Evolutionary conservation across 2,888 invertebrate genomes (phyloP), one percentile per base, ranked within the genome.

Genomic region (Harmothoe impar): DNA sequence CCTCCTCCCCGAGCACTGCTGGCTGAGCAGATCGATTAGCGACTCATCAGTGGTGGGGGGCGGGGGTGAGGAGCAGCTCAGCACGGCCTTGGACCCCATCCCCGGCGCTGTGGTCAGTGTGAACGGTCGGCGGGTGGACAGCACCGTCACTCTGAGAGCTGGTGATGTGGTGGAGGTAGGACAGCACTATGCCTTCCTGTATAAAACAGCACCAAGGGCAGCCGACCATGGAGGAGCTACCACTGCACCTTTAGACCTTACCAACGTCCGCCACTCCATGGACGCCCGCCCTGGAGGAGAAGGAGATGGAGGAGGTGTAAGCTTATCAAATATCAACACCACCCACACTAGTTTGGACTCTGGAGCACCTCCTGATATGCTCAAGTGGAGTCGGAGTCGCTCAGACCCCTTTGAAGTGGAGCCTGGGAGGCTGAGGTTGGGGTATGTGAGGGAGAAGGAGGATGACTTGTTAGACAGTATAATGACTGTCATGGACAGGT

Each of bases 101-200:
- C 88, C 93, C 31, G 91, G 93, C 15, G 93, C 93, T 15, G 91
- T 92, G n/a, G 93, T 94, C 17, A 81, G 91, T 1, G 92, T 95
- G 5, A 95, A 95, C 89, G 94, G 94, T 0, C 91, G 91, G 12
- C 92, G 90, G 35, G 92, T 94, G 25, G 91, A 89, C 0, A 90
- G 92, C 0, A 93, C 92, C 62, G 91, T 93, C 20, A 91, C 93
- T 0, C 91, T 95, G 5, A 92, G 93, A 86, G 93, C 94, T 54
- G 95, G 95, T 0, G 95, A 95, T 92, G 92, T 95, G n/a, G 85
- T 95, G 25, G 92, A 93, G 23, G 90, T 95, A 31, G 95, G 95
- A 0, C 92, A 93, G 29, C 93, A 94, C 90, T 95, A 95, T 91
- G 92, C 94, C 81, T 94, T 95, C 78, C 90, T 95, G 68, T 95